Evolutionary conservation across 2,113 vertebrate genomes (phyloP).

Genomic region (Gymnogyps californianus): DNA sequence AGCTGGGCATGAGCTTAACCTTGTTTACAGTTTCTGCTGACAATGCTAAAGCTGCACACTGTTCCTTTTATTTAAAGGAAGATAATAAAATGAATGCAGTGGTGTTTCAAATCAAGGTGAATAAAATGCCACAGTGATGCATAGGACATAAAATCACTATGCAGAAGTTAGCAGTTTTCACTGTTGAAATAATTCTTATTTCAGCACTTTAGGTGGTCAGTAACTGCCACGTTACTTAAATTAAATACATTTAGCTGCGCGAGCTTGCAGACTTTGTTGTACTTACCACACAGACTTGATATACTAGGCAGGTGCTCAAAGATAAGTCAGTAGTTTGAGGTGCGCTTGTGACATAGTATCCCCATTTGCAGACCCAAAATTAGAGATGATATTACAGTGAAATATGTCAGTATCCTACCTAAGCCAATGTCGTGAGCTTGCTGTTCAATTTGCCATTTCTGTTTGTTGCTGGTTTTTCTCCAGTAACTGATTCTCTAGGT

Average conservation of each 20-base stretch:
- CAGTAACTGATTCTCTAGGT: neutral
- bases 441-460: neutral
- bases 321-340: neutral
- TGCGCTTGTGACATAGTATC: neutral
- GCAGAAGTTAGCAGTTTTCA: slow-evolving; percentile 69
- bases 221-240: slow-evolving; percentile 47
- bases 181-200: slow-evolving; percentile 60
- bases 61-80: slow-evolving; percentile 52
- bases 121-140: slow-evolving; percentile 60
- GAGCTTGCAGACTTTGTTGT: slow-evolving; percentile 1
- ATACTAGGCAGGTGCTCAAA: neutral
- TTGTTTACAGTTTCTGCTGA: slow-evolving; percentile 62
- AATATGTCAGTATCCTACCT: neutral
- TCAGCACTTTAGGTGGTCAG: slow-evolving; percentile 55
- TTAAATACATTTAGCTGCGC: slow-evolving; percentile 37
- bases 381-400: neutral
- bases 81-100: slow-evolving; percentile 62
- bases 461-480: neutral
- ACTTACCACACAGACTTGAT: neutral
- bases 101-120: slow-evolving; percentile 70
- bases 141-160: slow-evolving; percentile 53
- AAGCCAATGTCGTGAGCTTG: neutral
- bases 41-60: neutral
- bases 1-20: neutral
- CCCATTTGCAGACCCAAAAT: neutral